Base-by-base conservation (phyloP, 2,113 vertebrate genomes). In the Apistogramma diplotaenia region DNA sequence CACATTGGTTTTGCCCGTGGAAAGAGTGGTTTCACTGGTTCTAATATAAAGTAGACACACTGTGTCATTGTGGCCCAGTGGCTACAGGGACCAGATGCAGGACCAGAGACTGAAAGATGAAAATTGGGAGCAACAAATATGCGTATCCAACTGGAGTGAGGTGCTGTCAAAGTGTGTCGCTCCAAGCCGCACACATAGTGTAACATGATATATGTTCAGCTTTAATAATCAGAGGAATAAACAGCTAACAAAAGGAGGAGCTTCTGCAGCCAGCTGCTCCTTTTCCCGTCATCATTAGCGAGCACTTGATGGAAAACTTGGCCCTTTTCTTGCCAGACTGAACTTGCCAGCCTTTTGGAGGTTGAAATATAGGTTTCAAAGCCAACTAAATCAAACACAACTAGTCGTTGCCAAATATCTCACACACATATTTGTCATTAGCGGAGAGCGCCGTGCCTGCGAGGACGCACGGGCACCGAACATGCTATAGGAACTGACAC, bases 351-450 rank as follows among this genome's bases (percentile, higher is more conserved):
- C 67, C 60, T 58, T 76, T 46, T 12, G 55, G 72, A 82, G 54
- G 56, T 53, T 82, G 57, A 85, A 87, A 67, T 9, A 40, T 35
- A 58, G 29, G 82, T 73, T 57, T 79, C 31, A n/a, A 82, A 72
- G 85, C 84, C 78, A 78, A 72, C 43, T n/a, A 76, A 85, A 82
- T 84, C 61, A 90, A 89, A 88, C 86, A 65, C 60, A 18, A 65
- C 33, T 81, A 58, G 15, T 35, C 6, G 74, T 82, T 87, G 80
- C 85, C 89, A 90, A 85, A 87, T 72, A 76, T 86, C 76, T 57
- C 85, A 40, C 74, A 82, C 82, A 86, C 83, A 57, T 79, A 88
- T 88, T 88, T 85, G 88, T 82, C 67, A 77, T 90, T 88, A 78
- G 76, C 10, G 4, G 10, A 73, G 62, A 54, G 29, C 4, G 4